phyloP scores from a whole-genome alignment of 2,888 invertebrate genomes.

The Willowsia nigromaculata region DNA sequence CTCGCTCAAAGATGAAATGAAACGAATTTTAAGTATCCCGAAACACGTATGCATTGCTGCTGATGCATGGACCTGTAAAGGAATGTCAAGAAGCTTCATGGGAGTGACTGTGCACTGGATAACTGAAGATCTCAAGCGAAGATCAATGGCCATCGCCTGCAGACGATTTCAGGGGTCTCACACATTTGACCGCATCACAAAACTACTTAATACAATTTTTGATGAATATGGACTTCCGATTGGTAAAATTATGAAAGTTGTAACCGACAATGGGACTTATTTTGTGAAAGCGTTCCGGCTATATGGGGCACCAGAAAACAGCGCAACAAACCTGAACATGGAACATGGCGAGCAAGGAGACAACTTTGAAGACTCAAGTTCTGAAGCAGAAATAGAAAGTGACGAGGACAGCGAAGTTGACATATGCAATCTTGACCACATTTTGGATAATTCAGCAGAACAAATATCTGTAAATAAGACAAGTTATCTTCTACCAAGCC shows the following conservation, averaged over 20 bases:
- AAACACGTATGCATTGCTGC: conserved; percentile 42
- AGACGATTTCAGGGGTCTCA: background rate
- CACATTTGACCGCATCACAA: background rate
- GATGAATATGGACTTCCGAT: background rate
- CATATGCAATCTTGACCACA: too few species aligned
- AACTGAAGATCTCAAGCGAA: background rate
- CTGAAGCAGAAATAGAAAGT: too few species aligned
- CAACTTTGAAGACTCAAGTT: too few species aligned
- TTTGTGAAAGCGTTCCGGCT: background rate
- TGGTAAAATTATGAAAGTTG: background rate
- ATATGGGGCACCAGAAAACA: too few species aligned
- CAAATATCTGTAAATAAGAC: too few species aligned
- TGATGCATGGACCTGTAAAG: conserved; percentile 49
- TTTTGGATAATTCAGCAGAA: too few species aligned
- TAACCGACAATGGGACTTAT: conserved; percentile 15
- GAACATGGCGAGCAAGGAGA: background rate
- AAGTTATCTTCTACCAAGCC: too few species aligned
- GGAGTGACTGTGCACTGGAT: conserved; percentile 34
- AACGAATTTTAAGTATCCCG: background rate
- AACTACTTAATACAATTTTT: background rate
- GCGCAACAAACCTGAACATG: too few species aligned
- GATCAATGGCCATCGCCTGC: conserved; percentile 35
- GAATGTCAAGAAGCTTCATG: conserved; percentile 21
- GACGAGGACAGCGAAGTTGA: too few species aligned
- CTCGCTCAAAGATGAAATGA: background rate